A percentile compares a stretch with the other conserved stretches of the same genome.
Conservation (phyloP, 2,113 vertebrate genomes). For the Aldabrachelys gigantea region DNA sequence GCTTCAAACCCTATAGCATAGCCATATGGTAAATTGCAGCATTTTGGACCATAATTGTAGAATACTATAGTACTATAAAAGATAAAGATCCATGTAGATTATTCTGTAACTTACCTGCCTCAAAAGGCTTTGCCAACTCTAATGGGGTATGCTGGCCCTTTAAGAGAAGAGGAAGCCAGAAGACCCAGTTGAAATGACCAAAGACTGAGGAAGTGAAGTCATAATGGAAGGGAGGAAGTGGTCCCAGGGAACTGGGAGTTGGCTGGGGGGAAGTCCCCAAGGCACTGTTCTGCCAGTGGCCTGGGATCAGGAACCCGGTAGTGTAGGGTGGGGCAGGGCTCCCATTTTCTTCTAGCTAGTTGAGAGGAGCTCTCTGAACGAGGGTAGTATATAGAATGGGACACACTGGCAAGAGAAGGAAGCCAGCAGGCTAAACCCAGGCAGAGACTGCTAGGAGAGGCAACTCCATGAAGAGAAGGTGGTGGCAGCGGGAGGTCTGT, state of each 20-base stretch:
- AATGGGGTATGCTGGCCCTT: background rate
- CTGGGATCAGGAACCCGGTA: background rate
- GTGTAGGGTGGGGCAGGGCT: background rate
- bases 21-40: background rate
- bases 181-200: background rate
- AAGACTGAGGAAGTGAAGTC: background rate
- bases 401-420: background rate
- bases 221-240: background rate
- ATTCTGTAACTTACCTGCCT: constrained; percentile 7
- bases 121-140: background rate
- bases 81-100: background rate
- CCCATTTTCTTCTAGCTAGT: background rate
- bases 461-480: background rate
- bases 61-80: background rate
- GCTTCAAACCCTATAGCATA: background rate
- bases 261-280: background rate
- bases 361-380: background rate
- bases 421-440: background rate
- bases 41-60: background rate
- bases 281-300: background rate
- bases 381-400: background rate
- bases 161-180: background rate
- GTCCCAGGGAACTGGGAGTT: background rate
- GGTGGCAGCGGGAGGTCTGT: background rate
- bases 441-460: background rate